Evolutionary conservation across 2,888 invertebrate genomes (phyloP).

Genomic region (Latheticus oryzae): DNA sequence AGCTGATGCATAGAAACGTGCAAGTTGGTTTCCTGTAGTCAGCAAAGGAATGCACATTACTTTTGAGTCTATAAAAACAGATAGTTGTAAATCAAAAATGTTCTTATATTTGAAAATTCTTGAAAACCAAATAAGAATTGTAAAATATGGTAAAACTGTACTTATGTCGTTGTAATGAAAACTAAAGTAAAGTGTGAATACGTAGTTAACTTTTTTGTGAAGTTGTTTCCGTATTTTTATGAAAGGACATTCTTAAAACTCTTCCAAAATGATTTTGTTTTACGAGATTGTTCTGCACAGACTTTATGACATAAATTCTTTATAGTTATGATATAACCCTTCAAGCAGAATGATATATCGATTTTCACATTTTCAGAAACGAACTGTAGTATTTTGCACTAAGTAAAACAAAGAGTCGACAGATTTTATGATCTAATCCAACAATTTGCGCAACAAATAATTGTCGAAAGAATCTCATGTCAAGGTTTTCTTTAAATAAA

Average conservation of each 20-base stretch:
- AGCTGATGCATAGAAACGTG: too few species aligned
- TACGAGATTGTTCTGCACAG: constrained; percentile 31
- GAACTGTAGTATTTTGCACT: constrained; percentile 17
- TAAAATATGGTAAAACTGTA: too few species aligned
- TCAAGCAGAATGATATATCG: constrained; percentile 30
- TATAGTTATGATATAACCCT: constrained; percentile 22
- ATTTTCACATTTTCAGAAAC: constrained; percentile 12
- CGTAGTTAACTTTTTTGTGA: constrained; percentile 10
- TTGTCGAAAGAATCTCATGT: constrained; percentile 24
- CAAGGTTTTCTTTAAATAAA: constrained; percentile 35
- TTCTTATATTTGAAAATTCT: too few species aligned
- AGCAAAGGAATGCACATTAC: too few species aligned
- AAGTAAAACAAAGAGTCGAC: constrained; percentile 9
- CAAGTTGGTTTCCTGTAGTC: too few species aligned
- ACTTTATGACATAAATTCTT: constrained; percentile 30
- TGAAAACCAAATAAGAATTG: too few species aligned
- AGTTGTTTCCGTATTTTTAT: neutral
- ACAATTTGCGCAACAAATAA: constrained; percentile 33
- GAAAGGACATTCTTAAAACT: constrained; percentile 18
- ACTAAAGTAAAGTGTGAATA: neutral
- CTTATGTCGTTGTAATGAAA: too few species aligned
- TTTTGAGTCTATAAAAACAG: too few species aligned
- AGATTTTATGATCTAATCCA: constrained; percentile 19
- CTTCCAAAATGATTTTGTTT: constrained; percentile 32
- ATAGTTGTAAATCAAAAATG: too few species aligned